Evolutionary conservation across 1,140 invertebrate genomes (phyloP).

Genomic region (Zaprionus lachaisei): DNA sequence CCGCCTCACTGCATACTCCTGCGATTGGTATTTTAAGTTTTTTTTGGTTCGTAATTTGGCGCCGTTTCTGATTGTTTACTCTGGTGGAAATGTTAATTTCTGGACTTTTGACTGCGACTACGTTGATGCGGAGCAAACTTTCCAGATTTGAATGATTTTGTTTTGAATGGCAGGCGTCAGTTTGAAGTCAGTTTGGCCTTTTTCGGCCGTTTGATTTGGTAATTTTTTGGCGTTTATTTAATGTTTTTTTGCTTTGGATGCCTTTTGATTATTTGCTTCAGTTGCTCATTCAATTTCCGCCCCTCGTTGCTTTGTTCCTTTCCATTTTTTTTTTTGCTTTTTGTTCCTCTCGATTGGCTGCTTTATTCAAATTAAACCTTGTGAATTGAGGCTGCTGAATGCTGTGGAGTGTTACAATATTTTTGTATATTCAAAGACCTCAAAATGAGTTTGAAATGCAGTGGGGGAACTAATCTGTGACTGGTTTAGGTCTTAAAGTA

Average conservation of each 20-base stretch:
- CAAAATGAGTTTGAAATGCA: slow-evolving; percentile 13
- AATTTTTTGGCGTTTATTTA: slow-evolving; percentile 43
- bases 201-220: slow-evolving; percentile 9
- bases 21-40: slow-evolving; percentile 30
- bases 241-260: slow-evolving; percentile 34
- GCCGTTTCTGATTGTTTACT: slow-evolving; percentile 68
- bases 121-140: slow-evolving; percentile 43
- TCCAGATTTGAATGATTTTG: slow-evolving; percentile 71
- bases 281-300: slow-evolving; percentile 78
- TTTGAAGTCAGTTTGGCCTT: slow-evolving; percentile 17
- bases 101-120: slow-evolving; percentile 74
- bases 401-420: background rate
- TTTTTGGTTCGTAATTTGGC: slow-evolving; percentile 62
- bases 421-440: slow-evolving; percentile 16
- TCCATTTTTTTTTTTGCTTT: slow-evolving; percentile 40
- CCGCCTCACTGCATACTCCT: slow-evolving; percentile 23
- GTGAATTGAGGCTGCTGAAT: background rate
- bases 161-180: slow-evolving; percentile 55
- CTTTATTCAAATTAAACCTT: slow-evolving; percentile 54
- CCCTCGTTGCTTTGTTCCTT: slow-evolving; percentile 36
- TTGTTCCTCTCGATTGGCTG: slow-evolving; percentile 62
- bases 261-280: slow-evolving; percentile 75
- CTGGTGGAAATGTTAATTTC: slow-evolving; percentile 80
- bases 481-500: background rate
- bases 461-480: slow-evolving; percentile 15